Evolutionary conservation across 2,797 vertebrate genomes (phyloP).

Genomic region (Cryptoprocta ferox): DNA sequence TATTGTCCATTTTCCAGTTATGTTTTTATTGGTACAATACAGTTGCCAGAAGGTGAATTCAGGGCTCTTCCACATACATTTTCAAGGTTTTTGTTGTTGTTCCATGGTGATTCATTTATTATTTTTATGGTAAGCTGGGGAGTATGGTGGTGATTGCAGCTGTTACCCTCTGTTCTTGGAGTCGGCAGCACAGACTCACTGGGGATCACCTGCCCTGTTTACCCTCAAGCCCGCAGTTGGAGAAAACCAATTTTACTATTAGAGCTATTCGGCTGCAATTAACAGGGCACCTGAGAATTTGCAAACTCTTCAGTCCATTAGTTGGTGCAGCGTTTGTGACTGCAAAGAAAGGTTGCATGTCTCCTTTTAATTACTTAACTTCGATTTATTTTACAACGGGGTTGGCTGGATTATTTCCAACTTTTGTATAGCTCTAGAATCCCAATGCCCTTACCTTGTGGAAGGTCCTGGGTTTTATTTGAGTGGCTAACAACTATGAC

Average conservation of each 20-base stretch:
- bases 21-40: constrained; percentile 1
- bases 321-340: constrained; percentile 81
- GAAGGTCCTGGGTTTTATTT: constrained; percentile 27
- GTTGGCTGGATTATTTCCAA: constrained; percentile 69
- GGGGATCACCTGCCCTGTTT: constrained; percentile 83
- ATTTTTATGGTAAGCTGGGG: constrained; percentile 83
- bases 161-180: constrained; percentile 83
- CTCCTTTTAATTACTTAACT: constrained; percentile 85
- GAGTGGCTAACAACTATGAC: constrained; percentile 2
- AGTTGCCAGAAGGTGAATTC: constrained; percentile 57
- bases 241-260: constrained; percentile 82
- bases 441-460: constrained; percentile 17
- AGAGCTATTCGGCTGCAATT: constrained; percentile 85
- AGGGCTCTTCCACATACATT: constrained; percentile 61
- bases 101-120: constrained; percentile 85
- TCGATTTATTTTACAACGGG: constrained; percentile 75
- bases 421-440: constrained; percentile 54
- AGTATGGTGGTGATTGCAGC: constrained; percentile 81
- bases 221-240: constrained; percentile 83
- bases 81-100: constrained; percentile 73
- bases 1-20: constrained; percentile 6
- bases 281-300: constrained; percentile 84
- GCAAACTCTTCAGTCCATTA: constrained; percentile 85
- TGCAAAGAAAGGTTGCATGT: constrained; percentile 73
- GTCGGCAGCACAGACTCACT: constrained; percentile 84